Base-by-base conservation (phyloP, 2,797 vertebrate genomes). In the Neosalanx taihuensis region DNA sequence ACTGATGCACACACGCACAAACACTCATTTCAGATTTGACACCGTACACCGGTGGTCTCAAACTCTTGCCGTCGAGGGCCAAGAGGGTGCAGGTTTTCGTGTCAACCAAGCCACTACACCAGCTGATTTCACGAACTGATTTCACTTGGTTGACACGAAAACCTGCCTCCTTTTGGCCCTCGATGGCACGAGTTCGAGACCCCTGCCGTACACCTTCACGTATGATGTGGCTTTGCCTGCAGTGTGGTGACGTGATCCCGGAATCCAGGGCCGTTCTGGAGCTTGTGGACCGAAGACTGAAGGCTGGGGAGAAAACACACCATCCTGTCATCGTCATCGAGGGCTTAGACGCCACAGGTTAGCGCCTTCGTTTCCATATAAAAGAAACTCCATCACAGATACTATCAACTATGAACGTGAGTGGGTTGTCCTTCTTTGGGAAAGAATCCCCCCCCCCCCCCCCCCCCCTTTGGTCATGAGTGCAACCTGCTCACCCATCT, bases 271-370 rank as follows among this genome's bases (percentile, higher is more conserved):
- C 87, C 0, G 87, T 97, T 1, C 88, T 97, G 49, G 78, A 93
- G 60, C 77, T 93, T 56, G 83, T 95, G 63, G 90, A 93, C 71
- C 83, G 85, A 70, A 86, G 89, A 72, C 82, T 82, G 0, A 67
- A 87, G 71, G 70, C 81, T 30, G 79, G 81, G 81, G 71, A 72
- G 65, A 92, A 91, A 66, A 92, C 95, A 70, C 33, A 46, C 53
- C 94, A 93, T 85, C 96, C 95, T 0, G 88, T 97, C 51, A 90
- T 97, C 70, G 95, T 92, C 79, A 90, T 97, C 17, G 97, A 98
- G 71, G 97, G 96, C 20, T 89, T 98, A 87, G 96, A 98, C 86
- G 96, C 95, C 84, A 98, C 97, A 75, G 97, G 97, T 98, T 88
- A 92, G 18, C 51, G 1, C 17, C 15, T 56, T 56, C 41, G 1